Conservation (phyloP, 2,888 invertebrate species). For the Drosophila paucipuncta region DNA sequence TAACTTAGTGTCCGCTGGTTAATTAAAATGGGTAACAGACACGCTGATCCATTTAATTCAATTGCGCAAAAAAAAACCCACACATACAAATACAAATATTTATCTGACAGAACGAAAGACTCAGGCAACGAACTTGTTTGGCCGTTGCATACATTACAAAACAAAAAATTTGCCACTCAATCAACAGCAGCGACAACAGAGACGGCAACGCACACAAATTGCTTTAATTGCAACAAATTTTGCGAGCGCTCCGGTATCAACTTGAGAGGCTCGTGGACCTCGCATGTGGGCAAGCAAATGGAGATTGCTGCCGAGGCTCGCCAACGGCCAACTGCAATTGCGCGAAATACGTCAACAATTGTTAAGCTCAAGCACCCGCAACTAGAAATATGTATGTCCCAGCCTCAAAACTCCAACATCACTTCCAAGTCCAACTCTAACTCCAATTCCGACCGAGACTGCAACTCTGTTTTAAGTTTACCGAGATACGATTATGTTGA, state of each 20-base stretch:
- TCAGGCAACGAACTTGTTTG: constrained; percentile 75
- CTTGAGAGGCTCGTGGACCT: constrained; percentile 37
- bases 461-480: constrained; percentile 20
- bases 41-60: constrained; percentile 33
- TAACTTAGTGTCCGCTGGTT: constrained; percentile 35
- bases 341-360: constrained; percentile 60
- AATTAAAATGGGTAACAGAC: constrained; percentile 17
- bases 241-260: constrained; percentile 62
- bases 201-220: constrained; percentile 70
- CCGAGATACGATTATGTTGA: constrained; percentile 49
- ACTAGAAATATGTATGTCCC: constrained; percentile 57
- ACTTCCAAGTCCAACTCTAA: constrained; percentile 17
- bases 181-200: constrained; percentile 46
- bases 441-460: constrained; percentile 8
- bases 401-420: constrained; percentile 22
- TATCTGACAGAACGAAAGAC: constrained; percentile 65
- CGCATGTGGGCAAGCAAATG: constrained; percentile 43
- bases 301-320: constrained; percentile 23
- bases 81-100: constrained; percentile 15
- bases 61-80: constrained; percentile 37
- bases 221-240: constrained; percentile 73
- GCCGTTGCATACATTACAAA: constrained; percentile 56
- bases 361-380: constrained; percentile 71
- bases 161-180: constrained; percentile 72
- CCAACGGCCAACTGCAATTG: constrained; percentile 42